These are phyloP conservation scores for Prorops nasuta DNA, from an alignment of 1,140 invertebrate species.

Conservation along the genomic window DNA sequence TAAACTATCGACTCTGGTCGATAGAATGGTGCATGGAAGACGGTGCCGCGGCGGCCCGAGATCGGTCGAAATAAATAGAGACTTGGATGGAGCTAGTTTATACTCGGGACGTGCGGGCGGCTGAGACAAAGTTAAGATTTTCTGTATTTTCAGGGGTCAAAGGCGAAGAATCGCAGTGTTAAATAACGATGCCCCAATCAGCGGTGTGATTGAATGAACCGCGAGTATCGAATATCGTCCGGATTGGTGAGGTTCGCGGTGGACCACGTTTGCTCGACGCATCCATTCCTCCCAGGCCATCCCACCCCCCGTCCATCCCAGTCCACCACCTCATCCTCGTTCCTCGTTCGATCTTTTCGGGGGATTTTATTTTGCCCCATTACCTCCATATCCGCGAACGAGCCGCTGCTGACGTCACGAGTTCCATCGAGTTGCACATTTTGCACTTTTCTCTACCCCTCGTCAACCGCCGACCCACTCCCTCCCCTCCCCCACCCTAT, in stretches of 20 bases:
- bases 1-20: no score
- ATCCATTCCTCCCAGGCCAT: not conserved
- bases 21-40: no score
- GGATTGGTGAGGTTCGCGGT: constrained; percentile 6
- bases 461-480: constrained; percentile 26
- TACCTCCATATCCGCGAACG: constrained; percentile 25
- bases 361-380: constrained; percentile 12
- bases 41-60: no score
- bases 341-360: constrained; percentile 3
- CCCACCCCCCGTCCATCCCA: not conserved
- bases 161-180: constrained; percentile 1
- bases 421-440: constrained; percentile 37
- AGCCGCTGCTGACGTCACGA: constrained; percentile 37
- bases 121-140: no score
- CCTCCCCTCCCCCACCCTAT: no score
- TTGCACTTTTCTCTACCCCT: constrained; percentile 41
- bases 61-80: no score
- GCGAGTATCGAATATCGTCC: constrained; percentile 19
- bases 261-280: not conserved
- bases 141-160: no score
- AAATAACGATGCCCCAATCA: constrained; percentile 13
- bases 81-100: no score
- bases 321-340: no score
- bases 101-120: no score
- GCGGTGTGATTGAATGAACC: constrained; percentile 14